These are phyloP conservation scores for Volucella inflata DNA, from an alignment of 2,888 invertebrate genomes.

Conservation along the genomic window DNA sequence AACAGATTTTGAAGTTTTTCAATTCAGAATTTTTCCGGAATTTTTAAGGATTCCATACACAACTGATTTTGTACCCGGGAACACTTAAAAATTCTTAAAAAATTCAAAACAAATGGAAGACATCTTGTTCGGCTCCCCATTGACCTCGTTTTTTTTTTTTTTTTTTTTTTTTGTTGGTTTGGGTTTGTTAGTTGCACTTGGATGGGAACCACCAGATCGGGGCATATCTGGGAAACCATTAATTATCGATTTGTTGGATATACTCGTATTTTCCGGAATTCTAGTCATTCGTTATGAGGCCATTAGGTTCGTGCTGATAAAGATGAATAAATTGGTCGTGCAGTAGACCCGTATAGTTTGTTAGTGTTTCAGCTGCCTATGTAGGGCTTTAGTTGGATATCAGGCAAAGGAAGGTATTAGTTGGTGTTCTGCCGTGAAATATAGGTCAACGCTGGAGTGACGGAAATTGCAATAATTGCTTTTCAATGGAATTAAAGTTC, in stretches of 20 bases:
- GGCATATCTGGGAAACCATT: slow-evolving; percentile 18
- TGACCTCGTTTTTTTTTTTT: slow-evolving; percentile 60
- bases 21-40: no score
- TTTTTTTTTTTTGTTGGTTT: slow-evolving; percentile 25
- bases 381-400: slow-evolving; percentile 13
- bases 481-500: slow-evolving; percentile 40
- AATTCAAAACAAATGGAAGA: slow-evolving; percentile 55
- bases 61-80: slow-evolving; percentile 16
- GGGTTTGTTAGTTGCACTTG: background rate
- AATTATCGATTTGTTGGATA: slow-evolving; percentile 54
- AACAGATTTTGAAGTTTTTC: background rate
- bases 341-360: background rate
- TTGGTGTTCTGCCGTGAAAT: slow-evolving; percentile 39
- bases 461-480: slow-evolving; percentile 72
- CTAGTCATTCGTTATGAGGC: slow-evolving; percentile 51
- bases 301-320: slow-evolving; percentile 68
- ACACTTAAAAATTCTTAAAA: slow-evolving; percentile 54
- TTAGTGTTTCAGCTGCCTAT: background rate
- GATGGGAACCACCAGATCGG: slow-evolving; percentile 28
- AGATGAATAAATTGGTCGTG: slow-evolving; percentile 45
- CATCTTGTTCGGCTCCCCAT: slow-evolving; percentile 33
- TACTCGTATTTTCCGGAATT: slow-evolving; percentile 50
- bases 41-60: background rate
- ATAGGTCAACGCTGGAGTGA: slow-evolving; percentile 65
- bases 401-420: slow-evolving; percentile 59